Percentiles rank a stretch among this genome's conserved stretches.
These are phyloP conservation scores for Lycaon pictus DNA, from an alignment of 2,113 vertebrate genomes.

Conservation along the genomic window DNA sequence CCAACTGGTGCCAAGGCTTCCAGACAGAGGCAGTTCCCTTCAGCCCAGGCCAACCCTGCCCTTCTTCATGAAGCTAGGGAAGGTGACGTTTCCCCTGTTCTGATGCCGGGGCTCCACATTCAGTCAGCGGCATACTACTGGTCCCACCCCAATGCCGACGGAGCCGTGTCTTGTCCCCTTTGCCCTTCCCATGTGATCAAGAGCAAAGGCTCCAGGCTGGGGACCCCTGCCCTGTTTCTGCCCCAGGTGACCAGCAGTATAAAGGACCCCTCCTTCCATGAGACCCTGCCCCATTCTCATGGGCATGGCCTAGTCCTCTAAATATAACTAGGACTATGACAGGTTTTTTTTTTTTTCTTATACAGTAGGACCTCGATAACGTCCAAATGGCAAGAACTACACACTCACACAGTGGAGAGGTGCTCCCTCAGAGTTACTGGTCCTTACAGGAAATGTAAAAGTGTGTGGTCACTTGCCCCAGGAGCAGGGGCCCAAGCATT, in stretches of 20 bases:
- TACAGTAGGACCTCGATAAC: too few species aligned
- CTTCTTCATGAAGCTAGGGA: not conserved
- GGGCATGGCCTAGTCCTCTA: not conserved
- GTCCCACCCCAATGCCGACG: not conserved
- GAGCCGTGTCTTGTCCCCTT: not conserved
- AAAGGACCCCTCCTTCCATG: not conserved
- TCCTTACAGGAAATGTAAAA: rapidly evolving
- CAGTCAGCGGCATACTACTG: not conserved
- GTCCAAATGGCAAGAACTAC: not conserved
- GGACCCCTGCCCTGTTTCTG: not conserved
- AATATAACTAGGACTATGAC: not conserved
- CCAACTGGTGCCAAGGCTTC: not conserved
- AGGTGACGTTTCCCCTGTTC: not conserved
- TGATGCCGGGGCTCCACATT: not conserved
- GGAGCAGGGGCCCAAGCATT: not conserved
- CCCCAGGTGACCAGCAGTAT: not conserved
- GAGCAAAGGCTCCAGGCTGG: not conserved
- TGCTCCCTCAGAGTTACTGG: not conserved
- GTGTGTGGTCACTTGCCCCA: not conserved
- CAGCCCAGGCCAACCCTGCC: not conserved
- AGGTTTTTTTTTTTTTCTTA: not conserved
- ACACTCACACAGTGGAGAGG: not conserved
- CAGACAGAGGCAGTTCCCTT: not conserved
- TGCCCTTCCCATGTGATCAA: not conserved
- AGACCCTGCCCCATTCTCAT: not conserved